Conservation (phyloP, 2,113 vertebrate genomes). For the Vidua chalybeata region DNA sequence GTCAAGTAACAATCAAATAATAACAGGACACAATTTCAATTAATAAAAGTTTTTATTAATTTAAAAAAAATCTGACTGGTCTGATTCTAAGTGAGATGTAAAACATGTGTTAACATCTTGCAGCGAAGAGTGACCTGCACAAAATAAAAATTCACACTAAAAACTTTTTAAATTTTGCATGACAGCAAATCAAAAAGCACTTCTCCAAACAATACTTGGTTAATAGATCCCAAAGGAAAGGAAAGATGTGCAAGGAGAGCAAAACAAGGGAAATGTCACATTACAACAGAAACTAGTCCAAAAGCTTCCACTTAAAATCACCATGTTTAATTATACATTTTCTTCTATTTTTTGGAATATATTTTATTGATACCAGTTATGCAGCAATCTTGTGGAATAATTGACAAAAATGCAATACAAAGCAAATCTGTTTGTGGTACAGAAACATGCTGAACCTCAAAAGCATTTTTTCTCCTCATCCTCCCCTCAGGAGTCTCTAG, state of each 20-base stretch:
- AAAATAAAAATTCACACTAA: conserved; percentile 1
- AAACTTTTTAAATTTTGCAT: conserved; percentile 58
- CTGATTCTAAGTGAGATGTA: conserved; percentile 67
- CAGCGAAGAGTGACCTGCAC: conserved; percentile 37
- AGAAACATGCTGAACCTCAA: conserved; percentile 65
- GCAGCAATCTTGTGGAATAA: conserved; percentile 62
- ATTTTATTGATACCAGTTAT: conserved; percentile 73
- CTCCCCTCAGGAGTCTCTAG: conserved; percentile 65
- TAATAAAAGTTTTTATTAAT: conserved; percentile 79
- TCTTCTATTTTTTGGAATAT: conserved; percentile 33
- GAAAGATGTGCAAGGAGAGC: conserved; percentile 55
- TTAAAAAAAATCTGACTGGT: conserved; percentile 65
- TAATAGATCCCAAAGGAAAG: background rate
- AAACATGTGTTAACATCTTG: conserved; percentile 72
- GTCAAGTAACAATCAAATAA: conserved; percentile 77
- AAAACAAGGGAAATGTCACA: conserved; percentile 67
- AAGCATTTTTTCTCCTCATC: conserved; percentile 29
- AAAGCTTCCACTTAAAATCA: conserved; percentile 49
- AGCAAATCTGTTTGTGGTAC: conserved; percentile 58
- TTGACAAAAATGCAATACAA: conserved; percentile 72
- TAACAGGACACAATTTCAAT: conserved; percentile 84
- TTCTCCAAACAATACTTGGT: conserved; percentile 43
- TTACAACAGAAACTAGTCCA: conserved; percentile 73
- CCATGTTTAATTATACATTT: conserved; percentile 17
- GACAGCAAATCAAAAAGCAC: conserved; percentile 66